Conservation (phyloP, 2,888 invertebrate species). For the Terebella lapidaria region DNA sequence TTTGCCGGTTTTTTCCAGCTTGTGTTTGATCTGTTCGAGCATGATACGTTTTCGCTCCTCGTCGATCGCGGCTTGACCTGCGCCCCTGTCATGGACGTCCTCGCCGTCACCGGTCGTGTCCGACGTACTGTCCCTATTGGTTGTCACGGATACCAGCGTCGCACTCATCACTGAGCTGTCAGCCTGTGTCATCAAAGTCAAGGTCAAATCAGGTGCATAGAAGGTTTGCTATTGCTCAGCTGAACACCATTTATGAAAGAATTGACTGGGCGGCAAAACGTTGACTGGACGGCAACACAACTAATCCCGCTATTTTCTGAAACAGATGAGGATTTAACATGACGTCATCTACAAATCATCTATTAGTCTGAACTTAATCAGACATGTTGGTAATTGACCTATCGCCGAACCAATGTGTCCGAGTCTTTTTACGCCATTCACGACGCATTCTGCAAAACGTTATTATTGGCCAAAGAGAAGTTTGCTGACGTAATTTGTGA, state of each 20-base stretch:
- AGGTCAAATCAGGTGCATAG: not conserved
- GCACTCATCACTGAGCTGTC: not conserved
- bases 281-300: too few species aligned
- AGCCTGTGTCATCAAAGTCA: too few species aligned
- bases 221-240: too few species aligned
- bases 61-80: slow-evolving; percentile 6
- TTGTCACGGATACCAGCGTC: not conserved
- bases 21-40: slow-evolving; percentile 62
- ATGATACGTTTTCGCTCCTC: slow-evolving; percentile 8
- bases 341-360: too few species aligned
- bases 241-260: not conserved
- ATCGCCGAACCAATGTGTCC: too few species aligned
- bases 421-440: too few species aligned
- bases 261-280: too few species aligned
- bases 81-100: slow-evolving; percentile 5
- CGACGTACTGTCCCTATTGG: slow-evolving; percentile 11
- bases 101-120: slow-evolving; percentile 7
- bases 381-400: too few species aligned
- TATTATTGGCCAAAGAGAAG: too few species aligned
- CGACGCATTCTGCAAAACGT: too few species aligned
- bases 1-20: slow-evolving; percentile 83
- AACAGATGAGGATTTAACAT: not conserved
- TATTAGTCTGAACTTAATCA: too few species aligned
- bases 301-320: not conserved
- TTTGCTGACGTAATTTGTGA: too few species aligned